phyloP scores from a whole-genome alignment of 2,113 vertebrate genomes.

The Vulpes ferrilata region DNA sequence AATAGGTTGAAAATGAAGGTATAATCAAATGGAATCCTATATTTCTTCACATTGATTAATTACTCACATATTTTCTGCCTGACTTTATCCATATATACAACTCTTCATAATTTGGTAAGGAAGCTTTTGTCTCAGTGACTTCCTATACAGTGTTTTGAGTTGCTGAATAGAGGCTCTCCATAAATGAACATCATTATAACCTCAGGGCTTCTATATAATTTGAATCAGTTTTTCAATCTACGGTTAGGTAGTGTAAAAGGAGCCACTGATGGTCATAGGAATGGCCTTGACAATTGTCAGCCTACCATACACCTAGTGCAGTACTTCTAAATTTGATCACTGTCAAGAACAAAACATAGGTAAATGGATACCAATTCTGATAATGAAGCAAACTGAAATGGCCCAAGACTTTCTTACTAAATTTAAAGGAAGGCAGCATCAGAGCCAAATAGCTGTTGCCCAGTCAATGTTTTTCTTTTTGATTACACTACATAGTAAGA shows the following conservation, averaged over 20 bases:
- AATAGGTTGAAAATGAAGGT: constrained; percentile 26
- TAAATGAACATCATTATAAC: background rate
- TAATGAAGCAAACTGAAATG: constrained; percentile 47
- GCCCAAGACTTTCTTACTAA: constrained; percentile 36
- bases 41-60: background rate
- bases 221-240: constrained; percentile 10
- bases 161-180: background rate
- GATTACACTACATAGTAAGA: background rate
- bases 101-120: constrained; percentile 17
- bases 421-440: constrained; percentile 43
- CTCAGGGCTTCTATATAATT: background rate
- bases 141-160: background rate
- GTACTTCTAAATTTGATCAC: background rate
- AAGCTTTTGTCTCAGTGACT: constrained; percentile 25
- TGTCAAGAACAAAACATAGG: constrained; percentile 51
- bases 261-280: background rate
- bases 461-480: constrained; percentile 57
- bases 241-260: background rate
- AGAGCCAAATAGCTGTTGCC: background rate
- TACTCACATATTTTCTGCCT: background rate
- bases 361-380: constrained; percentile 59
- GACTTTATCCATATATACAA: background rate
- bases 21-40: background rate
- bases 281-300: background rate
- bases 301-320: background rate